Evolutionary conservation across 2,888 invertebrate species (phyloP), one percentile per base, ranked within the genome.

Genomic region (Leptopilina syphax): DNA sequence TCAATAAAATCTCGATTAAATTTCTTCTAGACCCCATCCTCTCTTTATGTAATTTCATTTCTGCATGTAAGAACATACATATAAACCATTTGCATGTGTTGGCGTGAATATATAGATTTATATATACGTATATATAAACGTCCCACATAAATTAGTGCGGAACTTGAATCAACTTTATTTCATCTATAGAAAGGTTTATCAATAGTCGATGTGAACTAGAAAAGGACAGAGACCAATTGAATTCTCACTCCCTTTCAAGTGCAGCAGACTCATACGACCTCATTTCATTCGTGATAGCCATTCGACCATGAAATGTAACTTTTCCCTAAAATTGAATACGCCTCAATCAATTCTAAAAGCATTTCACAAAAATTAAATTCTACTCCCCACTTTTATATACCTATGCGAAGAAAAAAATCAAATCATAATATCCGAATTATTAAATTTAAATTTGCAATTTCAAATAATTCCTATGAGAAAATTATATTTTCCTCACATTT

Each of bases 111-210:
- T n/a, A 24, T n/a, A 63, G 18, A 18, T 18, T 18, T 18, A 18
- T 18, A 18, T 18, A 18, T 18, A 18, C 18, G 18, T 63, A 5
- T 63, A 24, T n/a, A 7, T 5, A 5, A 5, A 63, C 81, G 80
- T 78, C 77, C 78, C 76, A 81, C 81, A 81, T 83, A 83, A 83
- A 83, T 82, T 82, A 73, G 68, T 60, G 68, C 78, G 79, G 63
- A 82, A 83, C 81, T 83, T 81, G 82, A 83, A 81, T 82, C 77
- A 81, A 81, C 80, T 80, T 81, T 82, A 78, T 83, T 81, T 80
- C 65, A 78, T 57, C 73, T 66, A 77, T 77, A 77, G 65, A 80
- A 77, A 65, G 76, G 76, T 79, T 82, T 65, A 80, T 83, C 78
- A 82, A 81, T 81, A 80, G 78, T 27, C 47, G 57, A 76, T 57